A percentile compares a stretch with the other conserved stretches of the same genome.
Conservation (phyloP, 2,113 vertebrate species). For the Myiozetetes cayanensis region DNA sequence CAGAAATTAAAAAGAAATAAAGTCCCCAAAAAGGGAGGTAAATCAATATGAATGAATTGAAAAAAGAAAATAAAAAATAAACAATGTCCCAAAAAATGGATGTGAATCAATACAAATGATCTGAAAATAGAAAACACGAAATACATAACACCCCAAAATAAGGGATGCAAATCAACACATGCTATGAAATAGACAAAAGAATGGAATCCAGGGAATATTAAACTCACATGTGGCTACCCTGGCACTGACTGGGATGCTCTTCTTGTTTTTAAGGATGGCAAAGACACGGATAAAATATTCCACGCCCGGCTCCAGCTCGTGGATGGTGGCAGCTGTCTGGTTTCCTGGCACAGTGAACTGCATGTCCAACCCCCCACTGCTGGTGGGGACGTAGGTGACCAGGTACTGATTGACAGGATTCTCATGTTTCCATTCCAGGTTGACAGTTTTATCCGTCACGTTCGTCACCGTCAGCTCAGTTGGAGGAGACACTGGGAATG, state of each 20-base stretch:
- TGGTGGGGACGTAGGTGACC: slow-evolving; percentile 87
- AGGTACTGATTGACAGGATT: slow-evolving; percentile 89
- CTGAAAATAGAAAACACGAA: not conserved
- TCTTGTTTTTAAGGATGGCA: slow-evolving; percentile 92
- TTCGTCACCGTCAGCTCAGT: slow-evolving; percentile 87
- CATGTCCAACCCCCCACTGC: slow-evolving; percentile 86
- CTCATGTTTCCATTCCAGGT: slow-evolving; percentile 93
- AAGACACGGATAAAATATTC: slow-evolving; percentile 96
- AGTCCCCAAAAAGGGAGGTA: not conserved
- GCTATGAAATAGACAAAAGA: not conserved
- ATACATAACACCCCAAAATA: not conserved
- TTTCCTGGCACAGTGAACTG: slow-evolving; percentile 89
- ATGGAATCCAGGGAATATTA: not conserved
- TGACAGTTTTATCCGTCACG: slow-evolving; percentile 88
- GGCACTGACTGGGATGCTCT: slow-evolving; percentile 92
- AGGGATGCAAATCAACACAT: not conserved
- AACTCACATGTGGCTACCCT: slow-evolving; percentile 90
- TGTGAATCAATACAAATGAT: not conserved
- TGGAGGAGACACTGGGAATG: slow-evolving; percentile 85
- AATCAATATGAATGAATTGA: not conserved
- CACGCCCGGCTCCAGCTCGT: slow-evolving; percentile 90
- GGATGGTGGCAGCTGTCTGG: slow-evolving; percentile 83
- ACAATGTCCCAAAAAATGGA: not conserved
- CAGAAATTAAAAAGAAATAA: not conserved
- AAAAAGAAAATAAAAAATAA: not conserved